Evolutionary conservation across 2,888 invertebrate genomes (phyloP), one percentile per base, ranked within the genome.

Genomic region (Rhogogaster chlorosoma): DNA sequence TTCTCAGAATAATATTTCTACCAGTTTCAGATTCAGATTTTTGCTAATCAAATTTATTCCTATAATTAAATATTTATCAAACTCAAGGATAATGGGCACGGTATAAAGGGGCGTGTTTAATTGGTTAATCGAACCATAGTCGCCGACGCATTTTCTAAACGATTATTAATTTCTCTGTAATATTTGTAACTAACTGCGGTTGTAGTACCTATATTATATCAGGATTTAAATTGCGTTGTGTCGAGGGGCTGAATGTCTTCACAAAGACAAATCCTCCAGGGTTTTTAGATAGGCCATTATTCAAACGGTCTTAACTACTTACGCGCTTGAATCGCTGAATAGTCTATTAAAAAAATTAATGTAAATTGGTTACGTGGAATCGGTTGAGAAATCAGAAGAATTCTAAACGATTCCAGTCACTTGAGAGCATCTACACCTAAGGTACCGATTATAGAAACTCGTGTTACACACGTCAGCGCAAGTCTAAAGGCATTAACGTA

Each of bases 341-440:
- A 38, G 67, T 67, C 36, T 57, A 61, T 80, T 67, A 29, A 67
- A 49, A 64, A 78, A 78, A 84, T 22, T 64, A 78, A 84, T 78
- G 84, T 77, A 84, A 84, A 84, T 84, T 84, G 84, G 45, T 64
- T 38, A 10, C n/a, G 9, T 36, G 64, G 61, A 84, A 84, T 80
- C 61, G 80, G 80, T 80, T 80, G 61, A n/a, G 80, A 36, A 80
- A 80, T 53, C 49, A 77, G 38, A 29, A 80, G 36, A 61, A 80
- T 80, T 49, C 29, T 67, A 83, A 70, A 70, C 83, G 83, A 83
- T 82, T 83, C 22, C 15, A 71, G 67, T 71, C 42, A 45, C 45
- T 83, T 49, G 45, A 53, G 38, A 83, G 45, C 83, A 45, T 83
- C 38, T 26, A 53, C 15, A 38, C 45, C 45, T 45, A 45, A 3